These are phyloP conservation scores for Philaenus spumarius DNA, from an alignment of 1,140 invertebrate genomes.

Conservation along the genomic window DNA sequence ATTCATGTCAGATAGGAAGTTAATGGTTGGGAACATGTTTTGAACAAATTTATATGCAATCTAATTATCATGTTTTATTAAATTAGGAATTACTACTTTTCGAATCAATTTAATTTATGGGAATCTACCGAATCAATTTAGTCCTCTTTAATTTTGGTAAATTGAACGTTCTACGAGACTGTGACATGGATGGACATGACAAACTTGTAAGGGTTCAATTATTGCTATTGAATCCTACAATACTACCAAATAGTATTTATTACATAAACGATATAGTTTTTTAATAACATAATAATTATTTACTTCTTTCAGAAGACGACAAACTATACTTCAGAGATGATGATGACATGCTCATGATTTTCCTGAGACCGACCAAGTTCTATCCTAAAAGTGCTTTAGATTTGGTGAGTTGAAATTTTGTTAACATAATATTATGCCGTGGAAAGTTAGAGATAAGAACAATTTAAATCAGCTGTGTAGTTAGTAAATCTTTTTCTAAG, in stretches of 20 bases:
- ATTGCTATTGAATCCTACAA: not conserved
- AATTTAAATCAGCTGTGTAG: too few relatives aligned
- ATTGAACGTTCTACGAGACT: not conserved
- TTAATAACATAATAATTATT: not conserved
- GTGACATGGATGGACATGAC: not conserved
- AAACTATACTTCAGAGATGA: conserved; percentile 44
- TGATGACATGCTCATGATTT: conserved; percentile 65
- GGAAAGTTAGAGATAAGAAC: too few relatives aligned
- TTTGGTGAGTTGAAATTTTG: conserved; percentile 54
- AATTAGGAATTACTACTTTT: too few relatives aligned
- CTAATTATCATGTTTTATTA: too few relatives aligned
- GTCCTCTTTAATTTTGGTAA: not conserved
- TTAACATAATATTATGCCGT: too few relatives aligned
- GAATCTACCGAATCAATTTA: not conserved
- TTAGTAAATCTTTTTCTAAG: too few relatives aligned
- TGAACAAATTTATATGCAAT: too few relatives aligned
- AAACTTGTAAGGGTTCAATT: conserved; percentile 2
- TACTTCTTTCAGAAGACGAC: conserved; percentile 25
- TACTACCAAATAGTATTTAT: not conserved
- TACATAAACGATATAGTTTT: not conserved
- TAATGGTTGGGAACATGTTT: too few relatives aligned
- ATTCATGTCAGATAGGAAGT: too few relatives aligned
- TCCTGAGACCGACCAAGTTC: conserved; percentile 70
- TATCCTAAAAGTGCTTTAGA: conserved; percentile 68
- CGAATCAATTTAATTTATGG: too few relatives aligned